Evolutionary conservation across 2,113 vertebrate species (phyloP), one percentile per base, ranked within the genome.

Genomic region (Sturnus vulgaris): DNA sequence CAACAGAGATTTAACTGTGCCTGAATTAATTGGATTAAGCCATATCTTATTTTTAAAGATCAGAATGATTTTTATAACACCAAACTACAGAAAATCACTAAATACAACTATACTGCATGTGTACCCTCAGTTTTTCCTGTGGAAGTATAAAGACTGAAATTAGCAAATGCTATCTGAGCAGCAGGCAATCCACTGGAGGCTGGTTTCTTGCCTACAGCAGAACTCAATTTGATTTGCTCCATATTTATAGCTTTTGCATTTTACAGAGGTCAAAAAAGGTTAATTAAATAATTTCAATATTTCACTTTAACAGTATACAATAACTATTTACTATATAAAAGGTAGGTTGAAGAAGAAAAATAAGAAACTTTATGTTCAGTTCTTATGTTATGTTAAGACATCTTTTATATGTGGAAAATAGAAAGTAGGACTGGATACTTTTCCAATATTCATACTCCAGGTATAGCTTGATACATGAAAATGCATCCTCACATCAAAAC

Each of bases 231-330:
- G 76, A 78, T 86, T 92, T 96, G 33, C 56, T 92, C 47, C 84
- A 40, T 84, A 96, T 95, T 94, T 93, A 88, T 88, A 94, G 79
- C 69, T 93, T 94, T 91, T 93, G 64, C 49, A 86, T 96, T 93
- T 94, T 86, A 86, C 21, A 75, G 77, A 91, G 94, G 88, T 86
- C 80, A 84, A 64, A 91, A 82, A 37, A 93, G 88, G 88, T 94
- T 97, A 97, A 97, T 95, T 86, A 95, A 92, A 95, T 92, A 90
- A 88, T 96, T 95, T 73, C 56, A 92, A 63, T 97, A 92, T 95
- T 95, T 94, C 88, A 82, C 30, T 88, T 90, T 78, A 93, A 52
- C 20, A 21, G 40, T 93, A 81, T 86, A 82, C 49, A 93, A 75
- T 91, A 86, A 35, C 63, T 92, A 71, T 92, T 93, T 93, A 55